Evolutionary conservation across 2,113 vertebrate genomes (phyloP).

Genomic region (Trogon melanurus): DNA sequence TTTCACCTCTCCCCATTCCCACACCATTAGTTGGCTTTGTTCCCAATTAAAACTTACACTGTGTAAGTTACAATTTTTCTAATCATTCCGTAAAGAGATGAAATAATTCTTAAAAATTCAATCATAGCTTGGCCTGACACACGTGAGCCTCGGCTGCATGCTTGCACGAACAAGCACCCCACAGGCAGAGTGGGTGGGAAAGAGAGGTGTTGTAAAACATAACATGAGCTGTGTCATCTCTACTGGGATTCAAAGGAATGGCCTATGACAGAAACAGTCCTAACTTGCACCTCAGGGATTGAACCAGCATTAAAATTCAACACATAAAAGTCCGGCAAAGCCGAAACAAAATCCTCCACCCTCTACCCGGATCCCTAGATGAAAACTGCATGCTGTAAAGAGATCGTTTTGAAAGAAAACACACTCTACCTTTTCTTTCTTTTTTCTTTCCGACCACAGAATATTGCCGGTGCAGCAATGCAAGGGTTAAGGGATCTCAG

Average conservation of each 20-base stretch:
- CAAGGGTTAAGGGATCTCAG: slow-evolving; percentile 62
- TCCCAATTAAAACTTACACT: background rate
- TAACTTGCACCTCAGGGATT: background rate
- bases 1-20: background rate
- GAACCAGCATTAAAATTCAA: background rate
- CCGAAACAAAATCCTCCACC: background rate
- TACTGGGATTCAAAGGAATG: background rate
- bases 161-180: rapidly evolving
- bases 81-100: slow-evolving; percentile 21
- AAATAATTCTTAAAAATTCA: slow-evolving; percentile 12
- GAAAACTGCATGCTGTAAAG: background rate
- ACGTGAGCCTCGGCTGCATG: background rate
- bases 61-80: background rate
- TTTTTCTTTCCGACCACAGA: background rate
- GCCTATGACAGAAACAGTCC: background rate
- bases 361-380: background rate
- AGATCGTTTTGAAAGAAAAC: background rate
- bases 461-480: rapidly evolving
- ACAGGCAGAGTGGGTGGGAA: background rate
- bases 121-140: background rate
- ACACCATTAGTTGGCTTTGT: background rate
- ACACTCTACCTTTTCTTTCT: rapidly evolving
- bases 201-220: background rate
- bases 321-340: background rate
- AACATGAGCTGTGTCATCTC: background rate